These are phyloP conservation scores for Sminthurinus signatus DNA, from an alignment of 1,140 invertebrate genomes.

Conservation along the genomic window DNA sequence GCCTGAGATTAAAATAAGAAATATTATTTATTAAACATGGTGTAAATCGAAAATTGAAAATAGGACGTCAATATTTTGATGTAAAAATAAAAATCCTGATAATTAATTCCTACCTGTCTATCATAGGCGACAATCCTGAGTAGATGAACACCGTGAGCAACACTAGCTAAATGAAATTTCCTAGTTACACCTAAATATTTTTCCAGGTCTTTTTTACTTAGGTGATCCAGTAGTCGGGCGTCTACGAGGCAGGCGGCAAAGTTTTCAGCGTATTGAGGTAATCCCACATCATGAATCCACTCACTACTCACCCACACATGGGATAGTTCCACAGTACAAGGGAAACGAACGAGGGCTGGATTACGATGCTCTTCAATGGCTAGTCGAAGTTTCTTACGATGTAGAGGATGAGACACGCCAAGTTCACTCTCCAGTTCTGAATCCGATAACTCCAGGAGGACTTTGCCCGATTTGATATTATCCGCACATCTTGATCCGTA, in stretches of 20 bases:
- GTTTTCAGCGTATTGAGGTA: conserved; percentile 76
- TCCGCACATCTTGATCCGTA: conserved; percentile 81
- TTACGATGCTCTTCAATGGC: conserved; percentile 87
- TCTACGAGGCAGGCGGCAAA: conserved; percentile 87
- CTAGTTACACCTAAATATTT: conserved; percentile 82
- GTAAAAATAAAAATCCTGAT: conserved; percentile 1
- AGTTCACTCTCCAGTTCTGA: conserved; percentile 78
- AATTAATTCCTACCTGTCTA: conserved; percentile 58
- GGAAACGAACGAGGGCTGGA: conserved; percentile 75
- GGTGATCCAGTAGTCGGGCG: conserved; percentile 80
- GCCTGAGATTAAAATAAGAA: conserved; percentile 53
- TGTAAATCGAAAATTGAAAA: no score
- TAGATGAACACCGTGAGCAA: conserved; percentile 86
- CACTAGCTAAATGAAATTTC: conserved; percentile 88
- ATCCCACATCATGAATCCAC: conserved; percentile 82
- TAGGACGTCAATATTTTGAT: background rate
- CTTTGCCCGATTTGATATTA: conserved; percentile 91
- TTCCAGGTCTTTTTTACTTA: conserved; percentile 89
- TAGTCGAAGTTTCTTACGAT: conserved; percentile 83
- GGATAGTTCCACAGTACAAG: conserved; percentile 72
- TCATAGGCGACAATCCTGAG: conserved; percentile 87
- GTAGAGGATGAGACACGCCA: conserved; percentile 81
- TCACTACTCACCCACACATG: conserved; percentile 88
- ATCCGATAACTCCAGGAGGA: conserved; percentile 81
- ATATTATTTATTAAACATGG: no score